phyloP scores from a whole-genome alignment of 2,113 vertebrate species.

The Clarias gariepinus region DNA sequence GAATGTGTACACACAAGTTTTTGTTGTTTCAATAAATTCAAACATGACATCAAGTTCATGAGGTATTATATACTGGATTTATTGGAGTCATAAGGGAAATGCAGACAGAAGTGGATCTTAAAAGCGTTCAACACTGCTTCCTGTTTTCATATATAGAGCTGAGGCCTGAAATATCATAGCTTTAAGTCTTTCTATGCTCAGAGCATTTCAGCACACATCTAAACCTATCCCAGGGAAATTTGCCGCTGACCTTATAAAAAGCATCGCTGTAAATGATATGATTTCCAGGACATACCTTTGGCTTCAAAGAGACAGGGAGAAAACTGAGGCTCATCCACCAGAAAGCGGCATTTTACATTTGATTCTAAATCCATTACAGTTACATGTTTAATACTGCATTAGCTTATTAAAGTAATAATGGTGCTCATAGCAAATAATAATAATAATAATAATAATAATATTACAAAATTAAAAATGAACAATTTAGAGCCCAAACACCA shows the following conservation, averaged over 20 bases:
- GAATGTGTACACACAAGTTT: no score
- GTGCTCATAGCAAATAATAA: slow-evolving; percentile 47
- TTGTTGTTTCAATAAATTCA: neutral
- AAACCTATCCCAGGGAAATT: slow-evolving; percentile 26
- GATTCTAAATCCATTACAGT: slow-evolving; percentile 59
- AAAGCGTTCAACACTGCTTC: slow-evolving; percentile 41
- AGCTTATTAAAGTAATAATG: slow-evolving; percentile 56
- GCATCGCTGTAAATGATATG: slow-evolving; percentile 24
- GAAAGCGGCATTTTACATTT: slow-evolving; percentile 64
- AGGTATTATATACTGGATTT: slow-evolving; percentile 38
- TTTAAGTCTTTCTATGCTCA: slow-evolving; percentile 32
- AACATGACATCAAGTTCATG: neutral
- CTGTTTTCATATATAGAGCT: slow-evolving; percentile 36
- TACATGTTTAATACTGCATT: slow-evolving; percentile 55
- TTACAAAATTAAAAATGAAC: slow-evolving; percentile 47
- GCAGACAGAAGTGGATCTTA: slow-evolving; percentile 36
- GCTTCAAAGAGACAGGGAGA: slow-evolving; percentile 65
- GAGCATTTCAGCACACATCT: slow-evolving; percentile 18
- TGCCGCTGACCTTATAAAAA: slow-evolving; percentile 36
- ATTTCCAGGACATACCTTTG: slow-evolving; percentile 71
- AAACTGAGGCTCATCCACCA: slow-evolving; percentile 44
- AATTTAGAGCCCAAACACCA: slow-evolving; percentile 45
- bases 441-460: no score
- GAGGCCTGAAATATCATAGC: slow-evolving; percentile 31
- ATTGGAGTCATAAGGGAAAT: slow-evolving; percentile 47